Percentiles rank a stretch among this genome's conserved stretches.
Evolutionary conservation across 2,113 vertebrate genomes (phyloP).

Genomic region (Eublepharis macularius): DNA sequence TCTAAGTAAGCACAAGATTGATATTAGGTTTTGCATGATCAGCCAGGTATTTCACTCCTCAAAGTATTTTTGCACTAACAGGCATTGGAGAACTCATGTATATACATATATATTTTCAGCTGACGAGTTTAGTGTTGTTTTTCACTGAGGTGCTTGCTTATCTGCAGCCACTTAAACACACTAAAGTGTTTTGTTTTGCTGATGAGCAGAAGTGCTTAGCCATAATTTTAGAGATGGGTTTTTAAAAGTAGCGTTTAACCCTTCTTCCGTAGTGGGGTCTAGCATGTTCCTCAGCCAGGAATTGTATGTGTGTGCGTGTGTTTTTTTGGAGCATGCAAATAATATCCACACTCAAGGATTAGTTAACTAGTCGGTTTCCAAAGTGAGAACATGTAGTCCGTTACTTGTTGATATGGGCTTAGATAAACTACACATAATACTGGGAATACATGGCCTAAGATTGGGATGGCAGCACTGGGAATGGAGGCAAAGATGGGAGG

Average conservation of each 20-base stretch:
- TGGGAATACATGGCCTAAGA: too few relatives aligned
- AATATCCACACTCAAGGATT: neutral
- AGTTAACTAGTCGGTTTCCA: neutral
- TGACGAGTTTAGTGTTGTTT: constrained; percentile 13
- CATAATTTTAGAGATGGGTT: constrained; percentile 18
- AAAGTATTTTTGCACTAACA: constrained; percentile 18
- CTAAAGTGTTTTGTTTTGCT: constrained; percentile 16
- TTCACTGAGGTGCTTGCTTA: constrained; percentile 8
- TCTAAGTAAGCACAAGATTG: neutral
- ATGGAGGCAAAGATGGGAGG: too few relatives aligned
- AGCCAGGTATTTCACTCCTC: neutral
- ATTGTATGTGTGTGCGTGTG: too few relatives aligned
- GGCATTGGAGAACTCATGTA: constrained; percentile 20
- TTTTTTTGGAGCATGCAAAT: neutral
- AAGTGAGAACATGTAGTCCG: neutral
- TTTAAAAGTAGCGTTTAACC: constrained; percentile 3
- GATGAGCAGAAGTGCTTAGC: constrained; percentile 16
- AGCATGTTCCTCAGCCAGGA: neutral
- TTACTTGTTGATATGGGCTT: neutral
- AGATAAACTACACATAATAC: neutral
- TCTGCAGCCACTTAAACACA: constrained; percentile 7
- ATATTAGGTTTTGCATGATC: constrained; percentile 1
- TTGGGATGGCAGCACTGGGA: too few relatives aligned
- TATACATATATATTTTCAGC: neutral
- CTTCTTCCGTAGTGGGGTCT: neutral